Percentiles rank a stretch among this genome's conserved stretches.
These are phyloP conservation scores for Drosophila busckii DNA, from an alignment of 1,140 invertebrate species.

Conservation along the genomic window DNA sequence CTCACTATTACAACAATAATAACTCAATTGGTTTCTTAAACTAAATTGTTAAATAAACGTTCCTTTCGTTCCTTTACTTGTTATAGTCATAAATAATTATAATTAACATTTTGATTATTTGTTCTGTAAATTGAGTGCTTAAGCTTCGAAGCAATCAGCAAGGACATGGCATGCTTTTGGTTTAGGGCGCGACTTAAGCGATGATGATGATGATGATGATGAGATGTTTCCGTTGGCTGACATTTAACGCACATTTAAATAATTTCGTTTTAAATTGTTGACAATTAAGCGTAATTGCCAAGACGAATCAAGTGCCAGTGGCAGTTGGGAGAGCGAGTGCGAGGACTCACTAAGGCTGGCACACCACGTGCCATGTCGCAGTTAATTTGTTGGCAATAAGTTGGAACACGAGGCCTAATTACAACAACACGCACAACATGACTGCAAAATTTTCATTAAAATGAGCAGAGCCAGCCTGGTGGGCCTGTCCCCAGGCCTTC, in stretches of 20 bases:
- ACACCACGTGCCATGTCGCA: slow-evolving; percentile 71
- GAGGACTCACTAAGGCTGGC: slow-evolving; percentile 1
- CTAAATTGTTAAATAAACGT: too few relatives aligned
- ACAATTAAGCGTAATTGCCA: slow-evolving; percentile 74
- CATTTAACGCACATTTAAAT: slow-evolving; percentile 73
- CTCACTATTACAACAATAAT: too few relatives aligned
- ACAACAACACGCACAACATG: slow-evolving; percentile 76
- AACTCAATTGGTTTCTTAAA: too few relatives aligned
- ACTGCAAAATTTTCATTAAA: slow-evolving; percentile 78
- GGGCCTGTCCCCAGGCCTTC: background rate
- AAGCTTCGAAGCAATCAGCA: slow-evolving; percentile 5
- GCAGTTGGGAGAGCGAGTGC: background rate
- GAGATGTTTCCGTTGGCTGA: slow-evolving; percentile 57
- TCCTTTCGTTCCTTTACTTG: too few relatives aligned
- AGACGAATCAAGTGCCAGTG: slow-evolving; percentile 59
- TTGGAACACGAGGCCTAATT: slow-evolving; percentile 71
- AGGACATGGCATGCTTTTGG: slow-evolving; percentile 28
- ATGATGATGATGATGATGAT: slow-evolving; percentile 28
- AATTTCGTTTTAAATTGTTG: slow-evolving; percentile 77
- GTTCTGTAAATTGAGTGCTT: background rate
- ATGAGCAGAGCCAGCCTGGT: slow-evolving; percentile 29
- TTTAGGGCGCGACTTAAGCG: background rate
- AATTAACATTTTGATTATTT: background rate
- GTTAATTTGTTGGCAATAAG: slow-evolving; percentile 78
- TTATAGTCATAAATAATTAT: too few relatives aligned